Evolutionary conservation across 1,140 invertebrate species (phyloP).

Genomic region (Melipona quadrifasciata): DNA sequence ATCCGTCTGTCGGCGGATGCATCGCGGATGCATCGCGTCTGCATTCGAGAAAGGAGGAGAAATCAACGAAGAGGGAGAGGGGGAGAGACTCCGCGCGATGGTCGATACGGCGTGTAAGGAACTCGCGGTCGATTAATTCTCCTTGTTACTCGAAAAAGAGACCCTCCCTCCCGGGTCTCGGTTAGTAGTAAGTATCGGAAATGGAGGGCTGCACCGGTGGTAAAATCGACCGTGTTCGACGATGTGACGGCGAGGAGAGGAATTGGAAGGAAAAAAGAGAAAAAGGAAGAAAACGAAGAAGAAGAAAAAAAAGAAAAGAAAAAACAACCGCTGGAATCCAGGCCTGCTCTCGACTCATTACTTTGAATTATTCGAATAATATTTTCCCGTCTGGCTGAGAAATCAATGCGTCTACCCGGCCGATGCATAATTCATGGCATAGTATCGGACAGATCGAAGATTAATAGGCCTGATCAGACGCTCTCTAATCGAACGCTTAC

Average conservation of each 20-base stretch:
- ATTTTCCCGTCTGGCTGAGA: constrained; percentile 75
- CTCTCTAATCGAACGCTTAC: constrained; percentile 76
- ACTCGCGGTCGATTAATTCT: not conserved
- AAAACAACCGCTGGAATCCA: constrained; percentile 35
- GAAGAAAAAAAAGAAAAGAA: too few relatives aligned
- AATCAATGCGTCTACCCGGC: constrained; percentile 76
- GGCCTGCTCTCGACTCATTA: constrained; percentile 71
- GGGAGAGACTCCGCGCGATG: too few relatives aligned
- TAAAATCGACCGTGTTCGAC: not conserved
- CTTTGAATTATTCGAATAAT: constrained; percentile 80
- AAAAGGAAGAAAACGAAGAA: too few relatives aligned
- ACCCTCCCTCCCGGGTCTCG: too few relatives aligned
- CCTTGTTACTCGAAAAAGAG: not conserved
- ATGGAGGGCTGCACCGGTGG: too few relatives aligned
- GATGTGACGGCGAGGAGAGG: constrained; percentile 1
- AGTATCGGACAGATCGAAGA: constrained; percentile 76
- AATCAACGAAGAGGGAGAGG: not conserved
- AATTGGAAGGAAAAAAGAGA: not conserved
- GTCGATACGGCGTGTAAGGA: not conserved
- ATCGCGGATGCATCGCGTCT: not conserved
- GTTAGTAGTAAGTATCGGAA: not conserved
- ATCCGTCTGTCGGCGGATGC: not conserved
- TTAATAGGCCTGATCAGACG: constrained; percentile 76
- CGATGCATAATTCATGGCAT: constrained; percentile 77
- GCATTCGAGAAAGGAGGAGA: not conserved